These are phyloP conservation scores for Thymelicus acteon DNA, from an alignment of 2,888 invertebrate genomes.

Conservation along the genomic window DNA sequence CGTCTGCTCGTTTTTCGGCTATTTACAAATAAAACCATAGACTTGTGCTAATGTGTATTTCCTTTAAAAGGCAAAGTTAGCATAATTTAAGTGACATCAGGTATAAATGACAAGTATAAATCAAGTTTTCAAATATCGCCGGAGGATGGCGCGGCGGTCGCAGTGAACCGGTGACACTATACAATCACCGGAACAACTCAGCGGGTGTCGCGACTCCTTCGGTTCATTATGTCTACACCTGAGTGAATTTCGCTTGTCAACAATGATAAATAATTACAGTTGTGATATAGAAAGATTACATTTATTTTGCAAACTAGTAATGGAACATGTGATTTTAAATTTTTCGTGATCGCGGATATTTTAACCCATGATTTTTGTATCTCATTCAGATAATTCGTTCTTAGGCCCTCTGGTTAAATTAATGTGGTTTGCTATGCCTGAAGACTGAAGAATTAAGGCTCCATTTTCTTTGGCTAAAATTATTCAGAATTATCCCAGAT, in stretches of 20 bases:
- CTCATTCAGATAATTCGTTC: too few relatives aligned
- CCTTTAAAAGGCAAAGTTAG: not conserved
- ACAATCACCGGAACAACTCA: conserved; percentile 34
- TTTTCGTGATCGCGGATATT: too few relatives aligned
- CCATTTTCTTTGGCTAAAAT: too few relatives aligned
- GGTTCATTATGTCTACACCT: conserved; percentile 2
- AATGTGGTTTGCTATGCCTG: too few relatives aligned
- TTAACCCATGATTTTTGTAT: too few relatives aligned
- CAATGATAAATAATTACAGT: not conserved
- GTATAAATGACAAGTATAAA: conserved; percentile 18
- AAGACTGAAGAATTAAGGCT: too few relatives aligned
- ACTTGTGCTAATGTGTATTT: not conserved
- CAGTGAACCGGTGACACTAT: not conserved
- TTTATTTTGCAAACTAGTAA: too few relatives aligned
- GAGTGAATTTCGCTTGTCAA: conserved; percentile 25
- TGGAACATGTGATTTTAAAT: too few relatives aligned
- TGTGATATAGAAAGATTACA: too few relatives aligned
- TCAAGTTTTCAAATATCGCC: conserved; percentile 27
- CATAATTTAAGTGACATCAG: conserved; percentile 12
- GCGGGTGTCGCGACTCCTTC: conserved; percentile 14
- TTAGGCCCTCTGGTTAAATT: too few relatives aligned
- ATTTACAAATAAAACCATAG: not conserved
- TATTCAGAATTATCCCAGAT: too few relatives aligned
- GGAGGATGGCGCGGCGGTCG: conserved; percentile 1
- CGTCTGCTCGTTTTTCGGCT: too few relatives aligned